A percentile compares a stretch with the other conserved stretches of the same genome.
Evolutionary conservation across 2,113 vertebrate genomes (phyloP).

Genomic region (Mixornis gularis): DNA sequence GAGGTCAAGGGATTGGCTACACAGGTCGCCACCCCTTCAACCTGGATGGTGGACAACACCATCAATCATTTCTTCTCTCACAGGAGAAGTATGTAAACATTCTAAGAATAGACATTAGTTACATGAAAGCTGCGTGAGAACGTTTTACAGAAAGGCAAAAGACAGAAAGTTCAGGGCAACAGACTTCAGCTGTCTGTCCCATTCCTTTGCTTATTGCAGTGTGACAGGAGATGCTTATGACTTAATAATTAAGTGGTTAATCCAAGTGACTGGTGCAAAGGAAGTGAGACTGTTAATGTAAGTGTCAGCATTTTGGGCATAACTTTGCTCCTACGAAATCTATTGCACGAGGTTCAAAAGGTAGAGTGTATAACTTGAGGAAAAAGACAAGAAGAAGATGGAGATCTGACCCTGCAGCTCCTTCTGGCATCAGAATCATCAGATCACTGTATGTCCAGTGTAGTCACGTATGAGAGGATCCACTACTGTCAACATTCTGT

Average conservation of each 20-base stretch:
- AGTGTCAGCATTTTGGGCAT: not conserved
- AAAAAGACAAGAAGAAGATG: rapidly evolving
- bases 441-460: not conserved
- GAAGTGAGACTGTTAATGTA: not conserved
- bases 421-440: not conserved
- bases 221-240: not conserved
- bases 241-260: not conserved
- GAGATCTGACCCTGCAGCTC: not conserved
- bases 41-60: too few relatives aligned
- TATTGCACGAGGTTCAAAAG: not conserved
- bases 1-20: too few relatives aligned
- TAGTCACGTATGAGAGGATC: not conserved
- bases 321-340: not conserved
- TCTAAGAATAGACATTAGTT: too few relatives aligned
- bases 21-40: too few relatives aligned
- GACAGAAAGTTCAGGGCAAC: too few relatives aligned
- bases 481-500: not conserved
- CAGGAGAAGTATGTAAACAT: too few relatives aligned
- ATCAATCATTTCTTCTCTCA: too few relatives aligned
- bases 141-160: too few relatives aligned
- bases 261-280: not conserved
- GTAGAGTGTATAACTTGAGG: not conserved
- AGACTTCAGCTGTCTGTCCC: not conserved
- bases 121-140: too few relatives aligned
- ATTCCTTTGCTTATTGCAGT: not conserved